These are phyloP conservation scores for Scolopax bukidnonensis DNA, from an alignment of 2,797 vertebrate species.

Conservation along the genomic window DNA sequence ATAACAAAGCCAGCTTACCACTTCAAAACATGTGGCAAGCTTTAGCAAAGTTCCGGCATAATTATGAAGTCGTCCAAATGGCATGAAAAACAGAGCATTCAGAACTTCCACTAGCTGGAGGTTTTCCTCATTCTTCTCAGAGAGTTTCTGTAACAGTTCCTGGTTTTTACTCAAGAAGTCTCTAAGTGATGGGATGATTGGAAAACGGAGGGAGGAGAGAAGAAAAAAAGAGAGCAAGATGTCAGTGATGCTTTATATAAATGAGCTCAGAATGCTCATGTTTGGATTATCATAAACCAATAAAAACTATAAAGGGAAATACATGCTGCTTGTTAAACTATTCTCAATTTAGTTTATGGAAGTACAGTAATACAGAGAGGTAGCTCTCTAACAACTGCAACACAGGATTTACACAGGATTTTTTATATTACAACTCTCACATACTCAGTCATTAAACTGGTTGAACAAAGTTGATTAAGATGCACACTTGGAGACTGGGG, in stretches of 20 bases:
- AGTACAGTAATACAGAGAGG: background rate
- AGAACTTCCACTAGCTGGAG: slow-evolving; percentile 83
- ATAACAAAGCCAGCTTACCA: slow-evolving; percentile 80
- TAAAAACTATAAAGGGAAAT: background rate
- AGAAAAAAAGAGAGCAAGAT: background rate
- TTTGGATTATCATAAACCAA: background rate
- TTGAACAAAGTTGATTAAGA: background rate
- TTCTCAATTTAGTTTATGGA: background rate
- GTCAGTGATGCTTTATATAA: background rate
- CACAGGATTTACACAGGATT: background rate
- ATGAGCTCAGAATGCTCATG: background rate
- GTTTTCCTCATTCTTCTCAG: slow-evolving; percentile 86
- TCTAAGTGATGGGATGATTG: slow-evolving; percentile 61
- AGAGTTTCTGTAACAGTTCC: slow-evolving; percentile 86
- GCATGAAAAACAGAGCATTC: slow-evolving; percentile 88
- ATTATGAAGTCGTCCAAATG: slow-evolving; percentile 85
- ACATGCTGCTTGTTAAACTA: background rate
- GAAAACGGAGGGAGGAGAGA: background rate
- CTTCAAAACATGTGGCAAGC: slow-evolving; percentile 93
- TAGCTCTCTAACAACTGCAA: background rate
- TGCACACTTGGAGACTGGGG: background rate
- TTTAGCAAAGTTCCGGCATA: slow-evolving; percentile 91
- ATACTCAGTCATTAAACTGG: background rate
- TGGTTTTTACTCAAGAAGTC: slow-evolving; percentile 92
- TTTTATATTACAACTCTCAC: background rate